A percentile compares a stretch with the other conserved stretches of the same genome.
Conservation (phyloP, 2,113 vertebrate species). For the Phalacrocorax pelagicus region DNA sequence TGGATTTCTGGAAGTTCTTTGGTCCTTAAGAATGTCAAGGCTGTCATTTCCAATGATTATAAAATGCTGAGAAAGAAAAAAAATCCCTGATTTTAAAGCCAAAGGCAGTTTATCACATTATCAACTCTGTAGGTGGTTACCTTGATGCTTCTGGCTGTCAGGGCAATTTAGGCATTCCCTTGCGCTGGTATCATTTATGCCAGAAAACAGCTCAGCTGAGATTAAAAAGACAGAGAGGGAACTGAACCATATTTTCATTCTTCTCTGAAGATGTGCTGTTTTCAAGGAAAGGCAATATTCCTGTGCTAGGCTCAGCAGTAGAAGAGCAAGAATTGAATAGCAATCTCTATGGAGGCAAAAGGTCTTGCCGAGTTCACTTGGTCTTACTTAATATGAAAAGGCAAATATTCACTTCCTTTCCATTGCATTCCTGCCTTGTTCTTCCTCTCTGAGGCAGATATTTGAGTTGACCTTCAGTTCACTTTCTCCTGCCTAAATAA, state of each 20-base stretch:
- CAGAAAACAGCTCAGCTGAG: neutral
- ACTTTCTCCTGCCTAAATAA: neutral
- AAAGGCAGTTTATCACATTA: neutral
- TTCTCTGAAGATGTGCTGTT: neutral
- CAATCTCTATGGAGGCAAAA: neutral
- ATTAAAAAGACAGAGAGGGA: neutral
- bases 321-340: neutral
- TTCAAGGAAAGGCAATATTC: neutral
- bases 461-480: neutral
- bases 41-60: neutral
- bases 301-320: neutral
- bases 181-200: neutral
- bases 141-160: neutral
- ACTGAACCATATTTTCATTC: neutral
- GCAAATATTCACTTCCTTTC: neutral
- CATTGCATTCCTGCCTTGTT: neutral
- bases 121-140: neutral
- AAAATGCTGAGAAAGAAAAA: neutral
- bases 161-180: neutral
- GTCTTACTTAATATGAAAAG: neutral
- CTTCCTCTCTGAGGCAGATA: neutral
- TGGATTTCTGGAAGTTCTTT: neutral
- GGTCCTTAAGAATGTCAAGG: neutral
- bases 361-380: neutral
- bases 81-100: neutral